These are phyloP conservation scores for Ypsolopha sequella DNA, from an alignment of 2,888 invertebrate genomes.

Conservation along the genomic window DNA sequence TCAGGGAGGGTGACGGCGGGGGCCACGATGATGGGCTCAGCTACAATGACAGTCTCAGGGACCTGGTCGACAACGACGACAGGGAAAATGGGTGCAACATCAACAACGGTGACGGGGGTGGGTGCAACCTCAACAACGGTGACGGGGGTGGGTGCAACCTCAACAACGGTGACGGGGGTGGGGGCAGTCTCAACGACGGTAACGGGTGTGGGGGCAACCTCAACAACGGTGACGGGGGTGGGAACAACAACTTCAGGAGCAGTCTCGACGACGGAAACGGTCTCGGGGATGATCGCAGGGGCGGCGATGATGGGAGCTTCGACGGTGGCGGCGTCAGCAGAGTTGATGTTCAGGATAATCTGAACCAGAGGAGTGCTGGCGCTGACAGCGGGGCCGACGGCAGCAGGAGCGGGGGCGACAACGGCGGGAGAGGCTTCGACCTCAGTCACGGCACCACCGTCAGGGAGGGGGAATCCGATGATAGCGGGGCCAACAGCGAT, in stretches of 20 bases:
- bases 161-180: slow-evolving; percentile 1
- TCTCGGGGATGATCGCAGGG: slow-evolving; percentile 10
- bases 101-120: background rate
- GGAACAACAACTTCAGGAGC: too few species aligned
- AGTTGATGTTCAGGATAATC: too few species aligned
- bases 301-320: slow-evolving; percentile 8
- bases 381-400: too few species aligned
- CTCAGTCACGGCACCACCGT: slow-evolving; percentile 2
- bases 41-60: background rate
- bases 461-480: slow-evolving; percentile 17
- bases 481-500: slow-evolving; percentile 8
- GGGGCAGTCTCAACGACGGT: slow-evolving; percentile 5
- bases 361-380: too few species aligned
- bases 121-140: background rate
- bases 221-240: slow-evolving; percentile 7
- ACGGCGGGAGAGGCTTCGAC: slow-evolving; percentile 5
- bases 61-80: slow-evolving; percentile 12
- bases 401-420: slow-evolving; percentile 5
- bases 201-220: slow-evolving; percentile 5
- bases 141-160: background rate
- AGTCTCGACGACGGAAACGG: slow-evolving; percentile 11
- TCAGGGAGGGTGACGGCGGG: slow-evolving; percentile 29
- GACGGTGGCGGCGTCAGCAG: background rate
- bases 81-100: slow-evolving; percentile 1
- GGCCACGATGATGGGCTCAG: slow-evolving; percentile 15